Evolutionary conservation across 2,888 invertebrate genomes (phyloP), one percentile per base, ranked within the genome.

Genomic region (Allophyes oxyacanthae): DNA sequence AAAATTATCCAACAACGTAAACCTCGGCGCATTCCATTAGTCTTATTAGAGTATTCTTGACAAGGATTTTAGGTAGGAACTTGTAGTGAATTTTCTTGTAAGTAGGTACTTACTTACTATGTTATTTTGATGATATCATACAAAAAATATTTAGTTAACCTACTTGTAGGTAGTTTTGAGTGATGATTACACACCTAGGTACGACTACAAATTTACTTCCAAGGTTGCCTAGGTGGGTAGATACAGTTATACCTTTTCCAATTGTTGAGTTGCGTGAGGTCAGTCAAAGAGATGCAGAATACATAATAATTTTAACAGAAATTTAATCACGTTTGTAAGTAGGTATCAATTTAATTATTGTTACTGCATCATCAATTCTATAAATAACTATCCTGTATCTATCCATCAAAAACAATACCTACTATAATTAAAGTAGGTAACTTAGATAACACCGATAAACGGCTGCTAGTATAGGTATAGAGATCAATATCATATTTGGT

Each of bases 51-150:
- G 46, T 46, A 41, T 40, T 25, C 20, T 13, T 49, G 45, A 53
- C 73, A 66, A 70, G 59, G 68, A 55, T 68, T 44, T 54, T 41
- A n/a, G n/a, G n/a, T n/a, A n/a, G n/a, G n/a, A n/a, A 20, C 14
- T 20, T 3, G 20, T 3, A 20, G 20, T 3, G 20, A 20, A 20
- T 20, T 28, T 40, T n/a, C 44, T 45, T 3, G 38, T 55, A 11
- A 44, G 38, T 32, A 33, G 46, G 42, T 40, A 48, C n/a, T 33
- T 14, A 40, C 41, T 13, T 26, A 34, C 34, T 41, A 11, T 20
- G 33, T 43, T 61, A 32, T 54, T 64, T 59, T 51, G 62, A 69
- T 75, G 75, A 70, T 67, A 58, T 72, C 75, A 72, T 57, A 40
- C 25, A 40, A 59, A 59, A 59, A 57, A 53, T 61, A 66, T 61